phyloP scores from a whole-genome alignment of 2,113 vertebrate species.

The Spheniscus mendiculus region DNA sequence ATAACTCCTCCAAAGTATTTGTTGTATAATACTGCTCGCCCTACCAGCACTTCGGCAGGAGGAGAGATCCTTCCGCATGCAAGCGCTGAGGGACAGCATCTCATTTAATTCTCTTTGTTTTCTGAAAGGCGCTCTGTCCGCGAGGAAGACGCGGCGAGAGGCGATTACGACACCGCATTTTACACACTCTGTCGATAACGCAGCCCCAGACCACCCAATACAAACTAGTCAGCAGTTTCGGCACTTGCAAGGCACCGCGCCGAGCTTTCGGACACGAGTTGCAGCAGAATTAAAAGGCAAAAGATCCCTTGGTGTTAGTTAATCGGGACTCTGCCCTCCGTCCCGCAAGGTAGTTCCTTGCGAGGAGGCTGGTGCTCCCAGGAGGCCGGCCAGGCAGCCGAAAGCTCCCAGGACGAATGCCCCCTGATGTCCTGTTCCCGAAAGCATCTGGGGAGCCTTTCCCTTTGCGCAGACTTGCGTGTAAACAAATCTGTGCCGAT shows the following conservation, averaged over 20 bases:
- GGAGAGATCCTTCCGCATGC: neutral
- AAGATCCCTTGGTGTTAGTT: neutral
- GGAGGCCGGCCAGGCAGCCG: neutral
- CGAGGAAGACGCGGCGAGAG: neutral
- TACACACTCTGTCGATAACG: rapidly evolving
- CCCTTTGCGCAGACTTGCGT: neutral
- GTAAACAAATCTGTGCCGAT: neutral
- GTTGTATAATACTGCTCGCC: neutral
- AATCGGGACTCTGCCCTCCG: too few relatives aligned
- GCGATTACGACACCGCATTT: neutral
- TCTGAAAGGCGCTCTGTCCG: neutral
- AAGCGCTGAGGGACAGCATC: neutral
- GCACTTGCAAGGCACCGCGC: rapidly evolving
- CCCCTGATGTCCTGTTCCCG: rapidly evolving
- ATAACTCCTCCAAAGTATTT: neutral
- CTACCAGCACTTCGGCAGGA: neutral
- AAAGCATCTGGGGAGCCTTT: neutral
- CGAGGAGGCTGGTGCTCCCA: neutral
- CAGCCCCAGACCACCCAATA: neutral
- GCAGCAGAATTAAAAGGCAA: neutral
- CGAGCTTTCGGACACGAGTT: neutral
- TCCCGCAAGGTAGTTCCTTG: neutral
- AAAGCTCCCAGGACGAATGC: too few relatives aligned
- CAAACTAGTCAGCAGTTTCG: neutral
- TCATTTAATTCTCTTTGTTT: neutral